Percentiles rank a stretch among this genome's conserved stretches.
phyloP scores from a whole-genome alignment of 1,140 invertebrate species.

The Copidosoma floridanum region DNA sequence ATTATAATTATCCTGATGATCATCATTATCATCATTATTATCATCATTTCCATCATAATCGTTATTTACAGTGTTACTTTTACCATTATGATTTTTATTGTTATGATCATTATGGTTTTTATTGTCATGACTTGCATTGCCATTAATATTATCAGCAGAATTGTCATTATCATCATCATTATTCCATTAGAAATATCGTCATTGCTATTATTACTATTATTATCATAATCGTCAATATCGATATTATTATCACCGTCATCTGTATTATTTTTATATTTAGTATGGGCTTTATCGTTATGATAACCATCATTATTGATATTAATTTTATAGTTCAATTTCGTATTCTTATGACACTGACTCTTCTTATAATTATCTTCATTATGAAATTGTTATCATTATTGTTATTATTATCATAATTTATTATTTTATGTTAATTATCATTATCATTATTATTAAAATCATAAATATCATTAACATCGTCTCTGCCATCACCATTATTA shows the following conservation, averaged over 20 bases:
- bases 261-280: too few relatives aligned
- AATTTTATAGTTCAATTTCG: too few relatives aligned
- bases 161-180: not conserved
- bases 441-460: too few relatives aligned
- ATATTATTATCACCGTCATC: not conserved
- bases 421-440: too few relatives aligned
- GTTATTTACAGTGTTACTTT: not conserved
- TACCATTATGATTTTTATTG: not conserved
- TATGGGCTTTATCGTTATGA: too few relatives aligned
- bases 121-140: not conserved
- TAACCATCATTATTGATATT: too few relatives aligned
- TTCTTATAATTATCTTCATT: too few relatives aligned
- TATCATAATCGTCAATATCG: not conserved
- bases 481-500: too few relatives aligned
- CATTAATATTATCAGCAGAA: not conserved
- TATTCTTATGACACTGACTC: too few relatives aligned
- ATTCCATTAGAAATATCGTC: not conserved
- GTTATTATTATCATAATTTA: too few relatives aligned
- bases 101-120: not conserved
- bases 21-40: not conserved
- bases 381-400: too few relatives aligned
- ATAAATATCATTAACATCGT: too few relatives aligned
- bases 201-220: not conserved
- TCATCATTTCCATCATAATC: not conserved
- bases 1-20: not conserved